Conservation (phyloP, 2,113 vertebrate genomes). For the Talpa occidentalis region DNA sequence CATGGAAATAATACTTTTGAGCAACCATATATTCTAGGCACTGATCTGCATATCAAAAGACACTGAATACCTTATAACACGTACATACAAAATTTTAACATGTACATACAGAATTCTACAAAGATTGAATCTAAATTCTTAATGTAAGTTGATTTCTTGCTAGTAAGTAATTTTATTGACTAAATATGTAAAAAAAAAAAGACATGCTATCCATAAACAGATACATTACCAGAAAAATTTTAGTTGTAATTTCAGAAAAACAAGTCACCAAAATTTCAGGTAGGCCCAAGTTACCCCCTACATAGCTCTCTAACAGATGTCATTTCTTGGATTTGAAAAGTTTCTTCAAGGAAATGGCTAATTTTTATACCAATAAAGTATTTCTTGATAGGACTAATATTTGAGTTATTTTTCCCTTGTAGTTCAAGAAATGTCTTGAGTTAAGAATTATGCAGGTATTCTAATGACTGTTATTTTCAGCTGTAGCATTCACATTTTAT, state of each 20-base stretch:
- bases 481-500: slow-evolving; percentile 44
- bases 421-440: not conserved
- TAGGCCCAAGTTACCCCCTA: fast-evolving
- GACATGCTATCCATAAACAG: not conserved
- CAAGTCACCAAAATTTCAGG: not conserved
- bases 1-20: not conserved
- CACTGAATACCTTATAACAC: not conserved
- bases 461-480: slow-evolving; percentile 66
- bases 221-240: not conserved
- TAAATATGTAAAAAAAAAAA: not conserved
- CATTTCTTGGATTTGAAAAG: not conserved
- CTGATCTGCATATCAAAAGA: not conserved
- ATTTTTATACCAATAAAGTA: not conserved
- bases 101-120: not conserved
- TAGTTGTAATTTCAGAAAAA: not conserved
- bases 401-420: not conserved
- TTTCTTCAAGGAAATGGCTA: not conserved
- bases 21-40: not conserved
- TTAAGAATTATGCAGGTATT: slow-evolving; percentile 56
- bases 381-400: slow-evolving; percentile 20
- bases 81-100: not conserved
- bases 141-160: not conserved
- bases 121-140: not conserved
- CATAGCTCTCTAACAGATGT: not conserved
- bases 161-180: not conserved